A percentile compares a stretch with the other conserved stretches of the same genome.
phyloP scores from a whole-genome alignment of 2,888 invertebrate species.

The Amphipoea lucens region DNA sequence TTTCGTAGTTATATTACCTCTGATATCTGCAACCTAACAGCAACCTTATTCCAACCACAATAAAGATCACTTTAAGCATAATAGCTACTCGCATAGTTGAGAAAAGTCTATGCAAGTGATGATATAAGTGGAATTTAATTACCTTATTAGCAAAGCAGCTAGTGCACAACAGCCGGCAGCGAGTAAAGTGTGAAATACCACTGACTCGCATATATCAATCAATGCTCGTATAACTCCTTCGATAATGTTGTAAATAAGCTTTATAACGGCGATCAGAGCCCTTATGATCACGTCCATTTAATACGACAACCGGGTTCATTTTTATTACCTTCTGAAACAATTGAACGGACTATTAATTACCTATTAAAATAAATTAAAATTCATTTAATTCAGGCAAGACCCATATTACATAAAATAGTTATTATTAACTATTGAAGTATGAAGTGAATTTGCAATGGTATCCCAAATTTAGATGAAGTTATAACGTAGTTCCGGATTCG shows the following conservation, averaged over 20 bases:
- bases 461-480: neutral
- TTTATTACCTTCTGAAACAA: slow-evolving; percentile 48
- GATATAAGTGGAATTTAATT: neutral
- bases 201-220: slow-evolving; percentile 48
- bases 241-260: slow-evolving; percentile 67
- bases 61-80: neutral
- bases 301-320: slow-evolving; percentile 44
- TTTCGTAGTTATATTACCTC: no score
- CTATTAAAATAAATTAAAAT: no score
- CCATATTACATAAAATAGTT: no score
- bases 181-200: slow-evolving; percentile 12
- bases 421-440: neutral
- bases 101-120: neutral
- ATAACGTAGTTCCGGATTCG: slow-evolving; percentile 8
- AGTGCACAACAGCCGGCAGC: slow-evolving; percentile 7
- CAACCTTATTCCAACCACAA: no score
- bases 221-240: slow-evolving; percentile 69
- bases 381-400: no score
- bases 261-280: slow-evolving; percentile 44
- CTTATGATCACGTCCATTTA: slow-evolving; percentile 63
- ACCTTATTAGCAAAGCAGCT: slow-evolving; percentile 46
- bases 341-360: slow-evolving; percentile 3
- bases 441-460: neutral
- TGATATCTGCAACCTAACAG: no score
- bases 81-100: neutral